phyloP scores from a whole-genome alignment of 2,888 invertebrate species.

The Hypolimnas misippus region DNA sequence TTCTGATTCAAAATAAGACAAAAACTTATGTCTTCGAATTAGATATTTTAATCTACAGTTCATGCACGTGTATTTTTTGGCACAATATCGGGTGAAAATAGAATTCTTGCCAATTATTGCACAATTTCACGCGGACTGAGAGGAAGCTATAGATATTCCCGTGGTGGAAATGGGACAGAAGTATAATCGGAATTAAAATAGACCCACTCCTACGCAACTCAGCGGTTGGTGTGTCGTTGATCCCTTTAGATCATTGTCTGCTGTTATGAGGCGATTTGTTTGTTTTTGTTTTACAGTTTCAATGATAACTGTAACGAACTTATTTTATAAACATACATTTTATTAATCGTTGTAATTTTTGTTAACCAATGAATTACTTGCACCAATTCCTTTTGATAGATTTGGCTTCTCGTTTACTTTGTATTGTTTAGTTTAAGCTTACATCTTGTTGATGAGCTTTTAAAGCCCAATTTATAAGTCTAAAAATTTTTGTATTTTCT shows the following conservation, averaged over 20 bases:
- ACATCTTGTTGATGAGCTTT: not conserved
- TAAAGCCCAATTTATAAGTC: not conserved
- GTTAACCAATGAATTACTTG: too few species aligned
- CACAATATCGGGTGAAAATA: conserved; percentile 59
- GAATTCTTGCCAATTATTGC: conserved; percentile 77
- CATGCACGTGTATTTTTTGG: conserved; percentile 73
- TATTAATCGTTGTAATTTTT: not conserved
- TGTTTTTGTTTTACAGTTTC: conserved; percentile 48
- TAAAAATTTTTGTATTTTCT: too few species aligned
- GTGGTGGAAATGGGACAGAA: conserved; percentile 47
- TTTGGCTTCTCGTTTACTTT: too few species aligned
- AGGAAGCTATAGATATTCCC: conserved; percentile 47
- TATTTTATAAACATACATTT: conserved; percentile 17
- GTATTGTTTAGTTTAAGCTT: not conserved
- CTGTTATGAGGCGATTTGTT: conserved; percentile 61
- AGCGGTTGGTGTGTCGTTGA: conserved; percentile 70
- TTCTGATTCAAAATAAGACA: not conserved
- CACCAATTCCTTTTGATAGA: too few species aligned
- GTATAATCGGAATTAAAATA: conserved; percentile 73
- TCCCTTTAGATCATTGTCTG: conserved; percentile 65
- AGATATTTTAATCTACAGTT: conserved; percentile 13
- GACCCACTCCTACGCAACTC: conserved; percentile 75
- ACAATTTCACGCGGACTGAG: conserved; percentile 58
- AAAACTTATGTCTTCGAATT: not conserved
- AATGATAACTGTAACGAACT: conserved; percentile 19